Percentiles rank a stretch among this genome's conserved stretches.
Evolutionary conservation across 2,113 vertebrate genomes (phyloP).

Genomic region (Circaetus cinerascens): DNA sequence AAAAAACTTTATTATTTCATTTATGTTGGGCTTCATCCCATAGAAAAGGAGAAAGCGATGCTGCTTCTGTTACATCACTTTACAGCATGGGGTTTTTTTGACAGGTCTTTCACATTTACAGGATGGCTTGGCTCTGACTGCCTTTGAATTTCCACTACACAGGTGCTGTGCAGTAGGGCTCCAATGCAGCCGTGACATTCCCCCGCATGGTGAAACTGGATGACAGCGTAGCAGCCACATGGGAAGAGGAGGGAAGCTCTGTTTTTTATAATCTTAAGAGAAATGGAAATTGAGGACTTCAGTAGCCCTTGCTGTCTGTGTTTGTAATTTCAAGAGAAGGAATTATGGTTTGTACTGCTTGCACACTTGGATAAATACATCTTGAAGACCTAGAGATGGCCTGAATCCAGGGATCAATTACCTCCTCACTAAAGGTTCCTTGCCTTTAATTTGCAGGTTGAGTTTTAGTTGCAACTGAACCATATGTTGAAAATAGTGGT

Average conservation of each 20-base stretch:
- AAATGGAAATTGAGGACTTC: not conserved
- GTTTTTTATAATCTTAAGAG: not conserved
- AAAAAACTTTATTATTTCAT: not conserved
- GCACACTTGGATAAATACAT: not conserved
- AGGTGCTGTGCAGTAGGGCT: not conserved
- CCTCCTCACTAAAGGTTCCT: not conserved
- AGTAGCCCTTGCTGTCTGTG: not conserved
- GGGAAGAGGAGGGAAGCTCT: not conserved
- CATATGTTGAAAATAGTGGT: not conserved
- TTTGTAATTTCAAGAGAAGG: not conserved
- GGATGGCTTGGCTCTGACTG: not conserved
- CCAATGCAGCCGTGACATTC: not conserved
- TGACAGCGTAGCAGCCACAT: not conserved
- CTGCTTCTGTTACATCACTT: not conserved
- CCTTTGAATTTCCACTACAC: not conserved
- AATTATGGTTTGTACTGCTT: not conserved
- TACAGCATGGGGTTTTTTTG: not conserved
- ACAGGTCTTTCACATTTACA: not conserved
- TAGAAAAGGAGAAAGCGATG: not conserved
- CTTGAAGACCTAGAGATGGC: not conserved
- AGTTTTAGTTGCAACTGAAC: not conserved
- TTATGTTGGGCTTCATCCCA: not conserved
- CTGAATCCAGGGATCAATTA: not conserved
- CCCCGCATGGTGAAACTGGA: not conserved
- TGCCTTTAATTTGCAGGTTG: not conserved